Evolutionary conservation across 2,797 vertebrate genomes (phyloP).

Genomic region (Rhyacichthys aspro): DNA sequence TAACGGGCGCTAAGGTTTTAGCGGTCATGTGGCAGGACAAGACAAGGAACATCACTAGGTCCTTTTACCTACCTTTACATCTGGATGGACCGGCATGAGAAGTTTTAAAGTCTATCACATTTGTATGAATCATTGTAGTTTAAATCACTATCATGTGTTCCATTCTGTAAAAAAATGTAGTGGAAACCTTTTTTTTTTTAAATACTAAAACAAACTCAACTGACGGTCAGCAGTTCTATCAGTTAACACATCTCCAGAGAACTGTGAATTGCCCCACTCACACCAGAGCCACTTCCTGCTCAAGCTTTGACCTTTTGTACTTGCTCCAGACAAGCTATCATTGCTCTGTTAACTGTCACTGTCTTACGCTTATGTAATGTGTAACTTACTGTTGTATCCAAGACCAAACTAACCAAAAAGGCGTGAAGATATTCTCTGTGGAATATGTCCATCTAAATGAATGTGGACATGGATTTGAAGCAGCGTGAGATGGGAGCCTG

Average conservation of each 20-base stretch:
- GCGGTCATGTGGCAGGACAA: too few relatives aligned
- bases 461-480: background rate
- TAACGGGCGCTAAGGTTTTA: too few relatives aligned
- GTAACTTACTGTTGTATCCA: too few relatives aligned
- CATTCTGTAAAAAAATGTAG: too few relatives aligned
- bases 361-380: background rate
- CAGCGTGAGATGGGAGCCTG: constrained; percentile 2
- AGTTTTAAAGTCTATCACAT: too few relatives aligned
- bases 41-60: too few relatives aligned
- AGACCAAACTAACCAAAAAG: background rate
- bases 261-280: background rate
- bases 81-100: too few relatives aligned
- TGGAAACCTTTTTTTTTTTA: too few relatives aligned
- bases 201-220: background rate
- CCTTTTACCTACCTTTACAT: too few relatives aligned
- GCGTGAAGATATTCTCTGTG: background rate
- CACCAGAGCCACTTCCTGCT: background rate
- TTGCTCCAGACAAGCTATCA: background rate
- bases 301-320: background rate
- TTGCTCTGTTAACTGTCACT: background rate
- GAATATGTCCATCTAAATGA: background rate
- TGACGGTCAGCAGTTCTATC: background rate
- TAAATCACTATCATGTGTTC: too few relatives aligned
- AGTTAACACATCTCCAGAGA: background rate
- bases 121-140: too few relatives aligned